Evolutionary conservation across 2,888 invertebrate genomes (phyloP).

Genomic region (Drosophila vallismaia): DNA sequence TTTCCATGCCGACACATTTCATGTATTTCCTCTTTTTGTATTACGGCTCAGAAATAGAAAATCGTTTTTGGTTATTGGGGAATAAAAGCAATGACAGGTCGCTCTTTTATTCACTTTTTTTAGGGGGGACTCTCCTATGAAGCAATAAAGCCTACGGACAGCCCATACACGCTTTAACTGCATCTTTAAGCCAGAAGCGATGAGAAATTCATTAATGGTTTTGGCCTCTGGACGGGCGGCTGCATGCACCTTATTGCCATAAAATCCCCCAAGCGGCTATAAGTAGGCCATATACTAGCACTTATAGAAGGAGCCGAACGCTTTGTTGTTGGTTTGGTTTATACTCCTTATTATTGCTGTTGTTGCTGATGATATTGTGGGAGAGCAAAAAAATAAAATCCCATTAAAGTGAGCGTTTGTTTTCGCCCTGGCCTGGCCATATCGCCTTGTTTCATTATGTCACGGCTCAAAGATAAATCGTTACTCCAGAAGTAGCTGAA

Average conservation of each 20-base stretch:
- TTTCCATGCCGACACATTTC: neutral
- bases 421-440: constrained; percentile 30
- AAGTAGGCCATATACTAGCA: constrained; percentile 68
- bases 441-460: constrained; percentile 60
- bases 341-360: neutral
- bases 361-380: constrained; percentile 12
- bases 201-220: constrained; percentile 42
- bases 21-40: neutral
- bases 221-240: constrained; percentile 25
- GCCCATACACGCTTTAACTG: constrained; percentile 37
- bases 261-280: constrained; percentile 65
- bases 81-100: constrained; percentile 20
- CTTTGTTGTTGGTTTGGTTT: constrained; percentile 7
- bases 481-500: constrained; percentile 20
- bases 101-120: constrained; percentile 11
- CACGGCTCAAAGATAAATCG: constrained; percentile 62
- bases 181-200: constrained; percentile 41
- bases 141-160: constrained; percentile 21
- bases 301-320: constrained; percentile 35
- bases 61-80: constrained; percentile 12
- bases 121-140: constrained; percentile 2
- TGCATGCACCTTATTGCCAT: constrained; percentile 37
- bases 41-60: constrained; percentile 12
- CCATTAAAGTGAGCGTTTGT: constrained; percentile 60
- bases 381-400: constrained; percentile 48